These are phyloP conservation scores for Atopsyche davidsoni DNA, from an alignment of 1,140 invertebrate genomes.

Conservation along the genomic window DNA sequence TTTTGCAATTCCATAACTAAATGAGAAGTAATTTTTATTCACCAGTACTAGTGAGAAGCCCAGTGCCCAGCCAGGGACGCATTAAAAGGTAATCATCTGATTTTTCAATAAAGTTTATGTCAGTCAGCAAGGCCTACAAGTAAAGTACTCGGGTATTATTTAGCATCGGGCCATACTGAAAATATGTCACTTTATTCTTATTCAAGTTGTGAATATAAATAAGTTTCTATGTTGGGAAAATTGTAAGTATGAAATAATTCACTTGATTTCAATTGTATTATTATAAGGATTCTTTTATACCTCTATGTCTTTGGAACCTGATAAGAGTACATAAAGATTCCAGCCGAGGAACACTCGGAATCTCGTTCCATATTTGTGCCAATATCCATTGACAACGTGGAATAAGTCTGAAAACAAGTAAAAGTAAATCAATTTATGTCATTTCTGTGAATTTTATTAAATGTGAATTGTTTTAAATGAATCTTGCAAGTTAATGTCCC, in stretches of 20 bases:
- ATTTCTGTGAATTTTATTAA: too few species aligned
- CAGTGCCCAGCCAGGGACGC: slow-evolving; percentile 26
- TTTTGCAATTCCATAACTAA: too few species aligned
- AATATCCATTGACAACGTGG: slow-evolving; percentile 8
- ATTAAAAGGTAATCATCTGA: slow-evolving; percentile 19
- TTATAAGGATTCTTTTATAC: neutral
- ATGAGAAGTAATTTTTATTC: neutral
- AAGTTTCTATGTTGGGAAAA: too few species aligned
- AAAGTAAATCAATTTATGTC: too few species aligned
- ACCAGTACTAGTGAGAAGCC: slow-evolving; percentile 23
- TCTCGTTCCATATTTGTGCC: slow-evolving; percentile 16
- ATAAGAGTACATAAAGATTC: slow-evolving; percentile 9
- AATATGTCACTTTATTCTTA: too few species aligned
- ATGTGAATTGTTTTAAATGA: too few species aligned
- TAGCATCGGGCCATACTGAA: too few species aligned
- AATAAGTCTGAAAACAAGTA: slow-evolving; percentile 25
- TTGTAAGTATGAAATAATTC: too few species aligned
- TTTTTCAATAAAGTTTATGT: slow-evolving; percentile 27
- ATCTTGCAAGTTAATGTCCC: too few species aligned
- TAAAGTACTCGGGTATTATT: too few species aligned
- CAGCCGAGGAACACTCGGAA: slow-evolving; percentile 20
- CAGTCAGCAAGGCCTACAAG: slow-evolving; percentile 20
- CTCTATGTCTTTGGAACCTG: slow-evolving; percentile 25
- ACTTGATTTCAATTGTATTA: too few species aligned
- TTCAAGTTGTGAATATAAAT: too few species aligned